These are phyloP conservation scores for Pocota personata DNA, from an alignment of 2,888 invertebrate species.

Conservation along the genomic window DNA sequence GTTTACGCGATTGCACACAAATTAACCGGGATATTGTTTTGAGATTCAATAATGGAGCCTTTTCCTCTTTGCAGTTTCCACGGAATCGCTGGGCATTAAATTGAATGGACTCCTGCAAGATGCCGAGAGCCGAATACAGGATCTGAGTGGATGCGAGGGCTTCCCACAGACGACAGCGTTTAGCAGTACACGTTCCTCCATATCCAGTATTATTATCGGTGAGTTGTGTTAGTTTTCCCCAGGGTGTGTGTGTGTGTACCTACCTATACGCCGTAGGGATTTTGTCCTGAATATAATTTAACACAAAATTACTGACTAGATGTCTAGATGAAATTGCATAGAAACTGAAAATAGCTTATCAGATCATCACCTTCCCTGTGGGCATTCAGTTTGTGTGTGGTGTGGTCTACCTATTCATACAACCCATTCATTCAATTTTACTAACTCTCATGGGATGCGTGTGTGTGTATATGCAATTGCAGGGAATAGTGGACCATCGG, in stretches of 20 bases:
- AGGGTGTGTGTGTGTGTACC: not conserved
- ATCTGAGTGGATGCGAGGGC: constrained; percentile 86
- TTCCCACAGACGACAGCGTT: constrained; percentile 80
- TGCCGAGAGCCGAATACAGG: constrained; percentile 92
- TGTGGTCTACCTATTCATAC: not conserved
- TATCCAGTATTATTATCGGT: constrained; percentile 85
- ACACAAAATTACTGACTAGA: constrained; percentile 40
- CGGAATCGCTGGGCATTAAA: constrained; percentile 90
- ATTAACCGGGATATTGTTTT: constrained; percentile 22
- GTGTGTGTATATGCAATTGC: constrained; percentile 26
- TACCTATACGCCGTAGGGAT: not conserved
- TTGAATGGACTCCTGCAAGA: constrained; percentile 90
- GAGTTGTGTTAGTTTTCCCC: constrained; percentile 66
- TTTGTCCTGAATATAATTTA: constrained; percentile 40
- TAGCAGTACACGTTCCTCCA: constrained; percentile 83
- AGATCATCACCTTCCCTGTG: constrained; percentile 15
- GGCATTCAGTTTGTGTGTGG: constrained; percentile 41
- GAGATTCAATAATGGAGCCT: constrained; percentile 20
- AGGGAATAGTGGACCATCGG: constrained; percentile 83
- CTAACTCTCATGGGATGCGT: not conserved
- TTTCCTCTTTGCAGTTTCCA: constrained; percentile 76
- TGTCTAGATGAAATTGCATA: constrained; percentile 49
- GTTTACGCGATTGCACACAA: constrained; percentile 25
- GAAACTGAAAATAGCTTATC: constrained; percentile 42
- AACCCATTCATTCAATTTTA: constrained; percentile 23